Percentiles rank a stretch among this genome's conserved stretches.
Evolutionary conservation across 2,797 vertebrate genomes (phyloP).

Genomic region (Crocidura indochinensis): DNA sequence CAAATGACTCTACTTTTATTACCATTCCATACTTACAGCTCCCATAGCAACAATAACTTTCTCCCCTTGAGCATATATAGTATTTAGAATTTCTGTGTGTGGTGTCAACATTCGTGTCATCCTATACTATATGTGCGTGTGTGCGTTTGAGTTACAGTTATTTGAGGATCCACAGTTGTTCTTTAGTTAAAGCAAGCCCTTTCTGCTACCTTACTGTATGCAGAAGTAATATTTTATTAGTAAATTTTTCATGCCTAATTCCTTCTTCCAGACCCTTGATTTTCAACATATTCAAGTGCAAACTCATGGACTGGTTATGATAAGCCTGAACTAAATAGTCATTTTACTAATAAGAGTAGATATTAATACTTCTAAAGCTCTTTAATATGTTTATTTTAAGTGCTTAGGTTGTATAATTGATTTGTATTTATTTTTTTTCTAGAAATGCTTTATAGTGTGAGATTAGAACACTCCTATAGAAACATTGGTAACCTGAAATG

Average conservation of each 20-base stretch:
- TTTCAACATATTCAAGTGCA: background rate
- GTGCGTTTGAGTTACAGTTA: conserved; percentile 66
- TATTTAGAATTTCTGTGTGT: conserved; percentile 77
- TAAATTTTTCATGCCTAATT: background rate
- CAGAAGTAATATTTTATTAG: background rate
- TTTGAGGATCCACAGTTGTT: conserved; percentile 61
- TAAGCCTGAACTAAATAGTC: background rate
- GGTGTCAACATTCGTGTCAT: conserved; percentile 69
- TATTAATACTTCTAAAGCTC: conserved; percentile 34
- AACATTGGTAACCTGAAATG: background rate
- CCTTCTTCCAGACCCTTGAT: background rate
- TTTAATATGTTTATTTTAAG: too few relatives aligned
- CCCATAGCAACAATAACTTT: conserved; percentile 65
- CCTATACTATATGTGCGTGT: conserved; percentile 51
- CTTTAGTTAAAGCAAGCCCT: conserved; percentile 39
- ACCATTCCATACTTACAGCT: conserved; percentile 62
- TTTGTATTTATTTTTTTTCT: background rate
- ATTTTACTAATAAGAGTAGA: background rate
- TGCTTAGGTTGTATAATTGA: background rate
- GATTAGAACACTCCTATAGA: background rate
- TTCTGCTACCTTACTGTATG: background rate
- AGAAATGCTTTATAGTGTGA: background rate
- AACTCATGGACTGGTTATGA: background rate
- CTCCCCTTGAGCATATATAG: conserved; percentile 23
- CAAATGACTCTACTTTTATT: conserved; percentile 66